These are phyloP conservation scores for Noturus placidus DNA, from an alignment of 2,113 vertebrate genomes.

Conservation along the genomic window DNA sequence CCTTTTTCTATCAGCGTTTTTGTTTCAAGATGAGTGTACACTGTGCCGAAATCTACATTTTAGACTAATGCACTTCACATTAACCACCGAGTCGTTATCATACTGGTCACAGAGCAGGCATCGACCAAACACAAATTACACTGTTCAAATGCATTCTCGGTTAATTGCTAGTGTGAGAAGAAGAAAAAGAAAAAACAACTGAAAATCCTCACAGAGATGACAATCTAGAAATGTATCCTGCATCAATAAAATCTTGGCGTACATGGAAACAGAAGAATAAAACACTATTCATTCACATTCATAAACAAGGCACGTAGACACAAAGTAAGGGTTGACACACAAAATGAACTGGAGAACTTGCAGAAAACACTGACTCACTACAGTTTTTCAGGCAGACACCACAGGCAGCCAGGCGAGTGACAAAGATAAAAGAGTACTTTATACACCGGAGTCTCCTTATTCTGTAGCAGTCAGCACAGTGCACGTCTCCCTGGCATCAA, in stretches of 20 bases:
- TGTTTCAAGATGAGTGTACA: background rate
- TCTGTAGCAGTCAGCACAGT: constrained; percentile 26
- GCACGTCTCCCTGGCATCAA: constrained; percentile 27
- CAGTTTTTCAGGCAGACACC: constrained; percentile 12
- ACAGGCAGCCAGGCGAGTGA: constrained; percentile 22
- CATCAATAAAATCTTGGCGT: background rate
- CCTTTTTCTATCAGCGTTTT: background rate
- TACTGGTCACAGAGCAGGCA: background rate
- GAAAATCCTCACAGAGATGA: background rate
- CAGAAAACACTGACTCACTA: constrained; percentile 29
- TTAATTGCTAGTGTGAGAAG: background rate
- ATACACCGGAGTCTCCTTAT: constrained; percentile 27
- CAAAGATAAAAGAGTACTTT: constrained; percentile 37
- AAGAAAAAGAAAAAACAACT: background rate
- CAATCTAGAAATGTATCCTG: background rate
- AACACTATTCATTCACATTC: constrained; percentile 17
- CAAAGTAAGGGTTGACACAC: constrained; percentile 29
- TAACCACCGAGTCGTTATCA: background rate
- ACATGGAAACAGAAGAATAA: constrained; percentile 7
- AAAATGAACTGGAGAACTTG: constrained; percentile 29
- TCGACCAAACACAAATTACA: background rate
- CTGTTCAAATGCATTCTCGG: background rate
- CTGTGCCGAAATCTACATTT: background rate
- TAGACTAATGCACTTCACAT: background rate
- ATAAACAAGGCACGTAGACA: constrained; percentile 23